Evolutionary conservation across 2,797 vertebrate species (phyloP).

Genomic region (Molossus alvarezi): DNA sequence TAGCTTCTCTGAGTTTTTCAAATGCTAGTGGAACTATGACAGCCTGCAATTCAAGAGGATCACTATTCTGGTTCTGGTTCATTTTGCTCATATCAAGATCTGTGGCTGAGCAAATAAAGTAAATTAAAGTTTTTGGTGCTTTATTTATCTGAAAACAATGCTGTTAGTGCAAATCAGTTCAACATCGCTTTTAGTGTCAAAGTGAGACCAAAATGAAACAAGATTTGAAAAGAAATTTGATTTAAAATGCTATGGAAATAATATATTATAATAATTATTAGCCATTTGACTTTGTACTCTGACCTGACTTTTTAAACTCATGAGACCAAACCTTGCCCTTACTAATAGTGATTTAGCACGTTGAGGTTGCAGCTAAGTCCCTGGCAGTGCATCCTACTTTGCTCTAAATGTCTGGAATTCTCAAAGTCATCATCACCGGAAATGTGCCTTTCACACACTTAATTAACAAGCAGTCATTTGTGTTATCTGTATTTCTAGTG

Average conservation of each 20-base stretch:
- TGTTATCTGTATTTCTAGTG: neutral
- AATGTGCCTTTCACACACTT: neutral
- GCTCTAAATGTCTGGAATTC: neutral
- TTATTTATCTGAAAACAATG: neutral
- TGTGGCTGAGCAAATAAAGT: neutral
- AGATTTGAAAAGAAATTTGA: neutral
- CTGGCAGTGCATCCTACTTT: neutral
- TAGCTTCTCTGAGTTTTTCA: slow-evolving; percentile 32
- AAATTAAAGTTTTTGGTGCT: neutral
- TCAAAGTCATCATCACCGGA: neutral
- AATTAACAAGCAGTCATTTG: neutral
- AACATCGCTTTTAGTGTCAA: neutral
- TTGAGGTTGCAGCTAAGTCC: neutral
- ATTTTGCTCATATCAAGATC: slow-evolving; percentile 22
- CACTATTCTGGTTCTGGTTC: neutral
- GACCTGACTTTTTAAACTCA: neutral
- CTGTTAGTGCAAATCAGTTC: neutral
- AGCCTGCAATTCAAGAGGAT: neutral
- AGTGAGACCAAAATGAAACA: neutral
- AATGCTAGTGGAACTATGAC: neutral
- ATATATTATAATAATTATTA: neutral
- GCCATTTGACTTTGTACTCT: neutral
- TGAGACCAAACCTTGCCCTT: neutral
- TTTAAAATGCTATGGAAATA: neutral
- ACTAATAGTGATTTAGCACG: neutral